A percentile compares a stretch with the other conserved stretches of the same genome.
phyloP scores from a whole-genome alignment of 1,140 invertebrate species.

The Luehdorfia chinensis region DNA sequence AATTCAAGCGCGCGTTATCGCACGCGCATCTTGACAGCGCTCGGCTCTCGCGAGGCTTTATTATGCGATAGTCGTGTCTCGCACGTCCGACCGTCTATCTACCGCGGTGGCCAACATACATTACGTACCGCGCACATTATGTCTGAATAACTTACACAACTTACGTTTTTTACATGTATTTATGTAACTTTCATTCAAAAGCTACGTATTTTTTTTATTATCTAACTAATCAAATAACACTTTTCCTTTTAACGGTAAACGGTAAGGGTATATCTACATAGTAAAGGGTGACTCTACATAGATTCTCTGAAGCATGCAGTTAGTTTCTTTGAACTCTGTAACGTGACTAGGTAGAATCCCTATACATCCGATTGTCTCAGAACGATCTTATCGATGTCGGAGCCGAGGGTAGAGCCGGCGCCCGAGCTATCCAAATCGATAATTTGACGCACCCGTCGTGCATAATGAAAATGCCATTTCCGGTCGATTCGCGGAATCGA shows the following conservation, averaged over 20 bases:
- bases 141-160: conserved; percentile 36
- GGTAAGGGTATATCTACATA: not conserved
- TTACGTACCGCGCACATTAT: conserved; percentile 37
- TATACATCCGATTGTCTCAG: too few relatives aligned
- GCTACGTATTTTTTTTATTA: not conserved
- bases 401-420: conserved; percentile 34
- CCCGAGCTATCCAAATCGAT: conserved; percentile 53
- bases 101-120: conserved; percentile 50
- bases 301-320: not conserved
- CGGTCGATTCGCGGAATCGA: conserved; percentile 59
- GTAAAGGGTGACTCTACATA: too few relatives aligned
- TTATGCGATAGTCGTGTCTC: conserved; percentile 46
- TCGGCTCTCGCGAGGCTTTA: conserved; percentile 28
- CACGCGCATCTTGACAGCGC: conserved; percentile 53
- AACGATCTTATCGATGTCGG: conserved; percentile 45
- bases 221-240: not conserved
- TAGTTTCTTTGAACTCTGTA: conserved; percentile 9
- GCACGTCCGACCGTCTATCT: conserved; percentile 39
- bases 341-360: conserved; percentile 9
- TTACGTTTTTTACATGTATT: conserved; percentile 16
- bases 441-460: conserved; percentile 55
- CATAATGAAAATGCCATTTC: conserved; percentile 67
- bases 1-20: conserved; percentile 39
- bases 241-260: conserved; percentile 8
- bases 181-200: not conserved